phyloP scores from a whole-genome alignment of 2,888 invertebrate genomes.

The Sialis lutaria region DNA sequence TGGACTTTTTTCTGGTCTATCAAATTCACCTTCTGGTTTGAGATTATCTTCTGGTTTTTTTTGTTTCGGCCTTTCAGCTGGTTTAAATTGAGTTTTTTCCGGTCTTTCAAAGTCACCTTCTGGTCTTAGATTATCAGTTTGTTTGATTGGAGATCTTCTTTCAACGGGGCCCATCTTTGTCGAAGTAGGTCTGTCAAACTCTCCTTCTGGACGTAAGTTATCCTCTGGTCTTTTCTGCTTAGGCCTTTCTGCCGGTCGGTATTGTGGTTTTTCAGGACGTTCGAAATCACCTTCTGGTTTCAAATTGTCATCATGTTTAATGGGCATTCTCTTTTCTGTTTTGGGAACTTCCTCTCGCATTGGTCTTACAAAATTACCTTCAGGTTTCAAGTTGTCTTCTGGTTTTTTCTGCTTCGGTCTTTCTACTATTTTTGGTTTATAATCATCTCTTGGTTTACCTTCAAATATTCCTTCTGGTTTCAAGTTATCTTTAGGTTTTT shows the following conservation, averaged over 20 bases:
- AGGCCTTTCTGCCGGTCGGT: slow-evolving; percentile 16
- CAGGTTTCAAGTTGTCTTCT: slow-evolving; percentile 29
- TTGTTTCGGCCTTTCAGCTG: slow-evolving; percentile 19
- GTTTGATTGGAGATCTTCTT: slow-evolving; percentile 25
- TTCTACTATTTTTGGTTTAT: slow-evolving; percentile 21
- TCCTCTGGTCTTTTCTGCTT: slow-evolving; percentile 17
- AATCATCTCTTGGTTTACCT: slow-evolving; percentile 27
- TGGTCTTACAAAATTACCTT: slow-evolving; percentile 29
- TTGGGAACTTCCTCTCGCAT: slow-evolving; percentile 37
- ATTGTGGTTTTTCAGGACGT: slow-evolving; percentile 22
- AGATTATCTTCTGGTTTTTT: slow-evolving; percentile 33
- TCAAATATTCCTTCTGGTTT: slow-evolving; percentile 31
- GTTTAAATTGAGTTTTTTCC: slow-evolving; percentile 19
- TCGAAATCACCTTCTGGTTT: slow-evolving; percentile 23
- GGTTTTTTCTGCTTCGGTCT: slow-evolving; percentile 25
- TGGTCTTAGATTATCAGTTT: slow-evolving; percentile 34
- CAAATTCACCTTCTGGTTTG: slow-evolving; percentile 34
- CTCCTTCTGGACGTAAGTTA: slow-evolving; percentile 30
- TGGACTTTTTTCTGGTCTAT: slow-evolving; percentile 14
- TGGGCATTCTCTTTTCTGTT: slow-evolving; percentile 32
- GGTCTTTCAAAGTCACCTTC: slow-evolving; percentile 34
- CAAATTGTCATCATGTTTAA: slow-evolving; percentile 38
- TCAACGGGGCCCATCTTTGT: slow-evolving; percentile 25
- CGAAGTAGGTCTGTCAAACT: slow-evolving; percentile 24
- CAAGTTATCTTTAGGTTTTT: slow-evolving; percentile 30